Conservation (phyloP, 1,140 invertebrate genomes). For the Monomorium pharaonis region DNA sequence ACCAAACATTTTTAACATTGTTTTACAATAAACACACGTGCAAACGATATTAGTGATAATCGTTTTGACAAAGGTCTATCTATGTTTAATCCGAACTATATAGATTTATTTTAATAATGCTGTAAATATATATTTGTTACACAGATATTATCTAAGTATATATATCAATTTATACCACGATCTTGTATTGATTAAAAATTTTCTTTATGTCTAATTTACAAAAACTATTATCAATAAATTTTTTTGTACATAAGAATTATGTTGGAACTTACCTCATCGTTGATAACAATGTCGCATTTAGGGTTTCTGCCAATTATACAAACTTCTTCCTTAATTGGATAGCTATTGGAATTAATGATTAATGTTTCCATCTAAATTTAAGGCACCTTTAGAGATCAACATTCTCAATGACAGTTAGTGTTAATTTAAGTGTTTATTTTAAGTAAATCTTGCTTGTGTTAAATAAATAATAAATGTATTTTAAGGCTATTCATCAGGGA, state of each 20-base stretch:
- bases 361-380: constrained; percentile 70
- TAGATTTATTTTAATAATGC: too few relatives aligned
- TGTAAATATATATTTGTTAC: too few relatives aligned
- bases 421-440: too few relatives aligned
- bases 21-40: too few relatives aligned
- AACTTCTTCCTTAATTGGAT: constrained; percentile 60
- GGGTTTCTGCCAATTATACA: constrained; percentile 67
- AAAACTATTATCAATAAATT: not conserved
- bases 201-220: not conserved
- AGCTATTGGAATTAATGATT: not conserved
- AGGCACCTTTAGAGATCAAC: too few relatives aligned
- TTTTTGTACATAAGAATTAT: not conserved
- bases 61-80: too few relatives aligned
- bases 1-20: not conserved
- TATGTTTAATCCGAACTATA: too few relatives aligned
- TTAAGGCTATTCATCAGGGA: too few relatives aligned
- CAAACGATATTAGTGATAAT: too few relatives aligned
- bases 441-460: too few relatives aligned
- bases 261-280: constrained; percentile 61
- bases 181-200: not conserved
- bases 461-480: too few relatives aligned
- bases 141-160: not conserved
- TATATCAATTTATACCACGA: not conserved
- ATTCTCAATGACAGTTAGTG: too few relatives aligned
- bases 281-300: constrained; percentile 56